phyloP scores from a whole-genome alignment of 1,140 invertebrate genomes.

The Episyrphus balteatus region DNA sequence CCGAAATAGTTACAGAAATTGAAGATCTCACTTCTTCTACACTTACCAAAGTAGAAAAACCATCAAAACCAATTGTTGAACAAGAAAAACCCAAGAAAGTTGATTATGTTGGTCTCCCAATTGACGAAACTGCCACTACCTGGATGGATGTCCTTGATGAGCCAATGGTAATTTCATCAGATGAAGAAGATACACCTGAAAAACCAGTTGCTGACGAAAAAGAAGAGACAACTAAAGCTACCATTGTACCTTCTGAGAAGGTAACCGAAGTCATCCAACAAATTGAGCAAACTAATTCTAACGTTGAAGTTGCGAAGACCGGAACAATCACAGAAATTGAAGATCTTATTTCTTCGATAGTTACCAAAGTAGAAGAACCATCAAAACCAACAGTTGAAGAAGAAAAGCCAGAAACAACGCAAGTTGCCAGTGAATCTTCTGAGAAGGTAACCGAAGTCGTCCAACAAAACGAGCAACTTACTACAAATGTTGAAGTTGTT shows the following conservation, averaged over 20 bases:
- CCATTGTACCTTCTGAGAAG: too few relatives aligned
- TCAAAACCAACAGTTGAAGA: too few relatives aligned
- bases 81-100: constrained; percentile 14
- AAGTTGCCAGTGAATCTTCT: too few relatives aligned
- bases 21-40: background rate
- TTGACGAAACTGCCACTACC: constrained; percentile 38
- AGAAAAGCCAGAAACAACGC: too few relatives aligned
- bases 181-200: background rate
- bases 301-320: too few relatives aligned
- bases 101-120: constrained; percentile 36
- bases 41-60: background rate
- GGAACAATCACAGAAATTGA: too few relatives aligned
- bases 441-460: background rate
- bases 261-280: too few relatives aligned
- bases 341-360: too few relatives aligned
- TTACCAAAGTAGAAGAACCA: too few relatives aligned
- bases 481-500: background rate
- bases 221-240: background rate
- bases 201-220: background rate
- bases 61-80: constrained; percentile 4
- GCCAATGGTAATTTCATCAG: constrained; percentile 14
- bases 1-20: too few relatives aligned
- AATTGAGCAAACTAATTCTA: too few relatives aligned
- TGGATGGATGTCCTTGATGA: constrained; percentile 43
- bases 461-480: constrained; percentile 4